Conservation (phyloP, 2,113 vertebrate genomes). For the Triplophysa rosa region DNA sequence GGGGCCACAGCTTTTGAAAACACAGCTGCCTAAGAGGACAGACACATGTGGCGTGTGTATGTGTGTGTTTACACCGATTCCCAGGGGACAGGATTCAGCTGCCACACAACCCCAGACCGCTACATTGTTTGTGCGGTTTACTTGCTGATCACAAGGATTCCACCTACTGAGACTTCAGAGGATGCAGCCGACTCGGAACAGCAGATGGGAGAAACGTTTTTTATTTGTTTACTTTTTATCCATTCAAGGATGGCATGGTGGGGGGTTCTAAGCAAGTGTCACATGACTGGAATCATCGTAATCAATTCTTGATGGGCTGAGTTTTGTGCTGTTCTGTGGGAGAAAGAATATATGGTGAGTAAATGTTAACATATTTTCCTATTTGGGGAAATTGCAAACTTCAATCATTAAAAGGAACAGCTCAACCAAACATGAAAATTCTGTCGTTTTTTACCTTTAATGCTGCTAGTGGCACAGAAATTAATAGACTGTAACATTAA, state of each 20-base stretch:
- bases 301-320: background rate
- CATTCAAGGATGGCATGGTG: conserved; percentile 37
- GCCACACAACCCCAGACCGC: conserved; percentile 46
- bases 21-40: conserved; percentile 69
- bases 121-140: conserved; percentile 39
- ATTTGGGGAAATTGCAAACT: too few species aligned
- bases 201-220: conserved; percentile 50
- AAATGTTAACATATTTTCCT: too few species aligned
- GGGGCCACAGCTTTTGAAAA: conserved; percentile 67
- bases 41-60: conserved; percentile 19
- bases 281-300: conserved; percentile 24
- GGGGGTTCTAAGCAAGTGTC: conserved; percentile 35
- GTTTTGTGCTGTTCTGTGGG: background rate
- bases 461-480: background rate
- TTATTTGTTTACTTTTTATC: conserved; percentile 50
- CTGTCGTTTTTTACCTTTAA: background rate
- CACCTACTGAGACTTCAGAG: conserved; percentile 52
- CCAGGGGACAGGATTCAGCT: conserved; percentile 30
- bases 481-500: too few species aligned
- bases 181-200: conserved; percentile 30
- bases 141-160: conserved; percentile 44
- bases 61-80: conserved; percentile 9
- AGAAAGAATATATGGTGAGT: too few species aligned
- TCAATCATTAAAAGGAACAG: background rate
- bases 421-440: background rate